Evolutionary conservation across 2,888 invertebrate genomes (phyloP).

Genomic region (Sesia bembeciformis): DNA sequence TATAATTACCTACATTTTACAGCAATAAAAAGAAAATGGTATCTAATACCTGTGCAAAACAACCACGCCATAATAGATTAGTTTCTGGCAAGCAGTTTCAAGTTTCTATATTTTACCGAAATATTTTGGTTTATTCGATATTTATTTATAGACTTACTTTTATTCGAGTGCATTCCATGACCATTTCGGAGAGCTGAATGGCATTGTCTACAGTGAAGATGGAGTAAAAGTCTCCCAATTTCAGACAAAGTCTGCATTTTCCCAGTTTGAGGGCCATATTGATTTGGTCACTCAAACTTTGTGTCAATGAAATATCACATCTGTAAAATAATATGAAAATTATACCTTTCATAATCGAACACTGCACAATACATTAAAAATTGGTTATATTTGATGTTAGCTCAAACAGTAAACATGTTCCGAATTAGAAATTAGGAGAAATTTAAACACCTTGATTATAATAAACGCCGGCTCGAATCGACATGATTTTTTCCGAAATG

Average conservation of each 20-base stretch:
- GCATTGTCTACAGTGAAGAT: slow-evolving; percentile 68
- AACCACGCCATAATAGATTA: too few species aligned
- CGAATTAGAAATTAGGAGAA: too few species aligned
- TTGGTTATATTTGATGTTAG: too few species aligned
- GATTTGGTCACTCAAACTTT: slow-evolving; percentile 55
- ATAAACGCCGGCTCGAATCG: too few species aligned
- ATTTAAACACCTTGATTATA: too few species aligned
- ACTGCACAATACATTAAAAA: slow-evolving; percentile 3
- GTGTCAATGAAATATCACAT: slow-evolving; percentile 43
- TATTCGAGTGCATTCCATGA: slow-evolving; percentile 65
- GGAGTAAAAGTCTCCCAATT: slow-evolving; percentile 69
- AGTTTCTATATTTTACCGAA: background rate
- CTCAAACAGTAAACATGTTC: too few species aligned
- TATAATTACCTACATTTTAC: too few species aligned
- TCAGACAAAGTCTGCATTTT: slow-evolving; percentile 72
- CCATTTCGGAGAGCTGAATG: slow-evolving; percentile 66
- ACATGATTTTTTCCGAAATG: too few species aligned
- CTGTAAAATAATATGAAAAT: slow-evolving; percentile 12
- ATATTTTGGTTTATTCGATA: background rate
- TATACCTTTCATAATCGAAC: background rate
- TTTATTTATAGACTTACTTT: slow-evolving; percentile 35
- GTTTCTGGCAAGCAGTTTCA: too few species aligned
- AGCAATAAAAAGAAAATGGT: too few species aligned
- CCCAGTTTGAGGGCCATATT: slow-evolving; percentile 72
- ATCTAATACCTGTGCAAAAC: too few species aligned